Percentiles rank a stretch among this genome's conserved stretches.
Evolutionary conservation across 2,113 vertebrate genomes (phyloP).

Genomic region (Psophia crepitans): DNA sequence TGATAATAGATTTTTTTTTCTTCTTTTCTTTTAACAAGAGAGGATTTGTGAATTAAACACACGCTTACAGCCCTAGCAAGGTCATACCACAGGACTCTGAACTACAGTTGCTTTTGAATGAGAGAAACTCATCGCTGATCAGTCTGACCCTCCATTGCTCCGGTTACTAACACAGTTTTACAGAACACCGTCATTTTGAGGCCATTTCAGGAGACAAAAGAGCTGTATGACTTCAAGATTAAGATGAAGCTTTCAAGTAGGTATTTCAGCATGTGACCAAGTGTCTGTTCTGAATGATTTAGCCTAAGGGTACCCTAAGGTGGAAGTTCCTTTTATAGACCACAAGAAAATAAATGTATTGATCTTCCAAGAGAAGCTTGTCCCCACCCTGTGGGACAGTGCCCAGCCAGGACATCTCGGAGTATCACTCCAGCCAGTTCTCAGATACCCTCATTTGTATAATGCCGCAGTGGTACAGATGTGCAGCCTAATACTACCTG

Average conservation of each 20-base stretch:
- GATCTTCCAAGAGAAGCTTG: neutral
- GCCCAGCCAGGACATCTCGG: neutral
- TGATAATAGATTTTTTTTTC: neutral
- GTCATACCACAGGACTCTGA: neutral
- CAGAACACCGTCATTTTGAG: neutral
- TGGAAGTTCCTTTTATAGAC: neutral
- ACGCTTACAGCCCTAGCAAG: neutral
- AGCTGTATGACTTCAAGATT: neutral
- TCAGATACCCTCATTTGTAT: neutral
- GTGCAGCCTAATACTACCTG: neutral
- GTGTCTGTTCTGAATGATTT: conserved; percentile 16
- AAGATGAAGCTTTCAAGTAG: conserved; percentile 13
- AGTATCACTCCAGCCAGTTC: neutral
- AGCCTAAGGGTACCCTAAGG: neutral
- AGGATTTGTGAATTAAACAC: conserved; percentile 40
- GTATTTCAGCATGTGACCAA: neutral
- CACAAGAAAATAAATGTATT: neutral
- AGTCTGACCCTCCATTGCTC: neutral
- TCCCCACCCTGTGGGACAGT: neutral
- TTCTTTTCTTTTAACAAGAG: neutral
- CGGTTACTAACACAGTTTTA: neutral
- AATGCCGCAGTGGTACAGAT: neutral
- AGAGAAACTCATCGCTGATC: neutral
- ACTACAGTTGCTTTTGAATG: neutral
- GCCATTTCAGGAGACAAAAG: neutral